These are phyloP conservation scores for Drosophila grimshawi DNA, from an alignment of 1,140 invertebrate genomes.

Conservation along the genomic window DNA sequence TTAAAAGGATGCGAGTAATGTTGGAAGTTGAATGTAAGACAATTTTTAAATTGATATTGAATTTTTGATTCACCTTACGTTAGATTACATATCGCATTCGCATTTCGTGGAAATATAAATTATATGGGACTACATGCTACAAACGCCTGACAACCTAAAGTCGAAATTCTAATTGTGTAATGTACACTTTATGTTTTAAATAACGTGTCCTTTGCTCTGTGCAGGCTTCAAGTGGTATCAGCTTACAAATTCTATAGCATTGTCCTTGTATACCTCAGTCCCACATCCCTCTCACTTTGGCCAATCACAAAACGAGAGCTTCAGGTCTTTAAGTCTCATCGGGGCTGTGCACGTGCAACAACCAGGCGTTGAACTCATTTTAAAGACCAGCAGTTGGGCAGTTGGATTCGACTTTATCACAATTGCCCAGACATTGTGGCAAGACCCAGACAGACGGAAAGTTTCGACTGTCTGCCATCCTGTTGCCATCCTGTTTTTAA, in stretches of 20 bases:
- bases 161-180: slow-evolving; percentile 58
- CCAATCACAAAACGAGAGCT: slow-evolving; percentile 1
- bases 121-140: background rate
- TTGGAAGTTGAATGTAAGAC: background rate
- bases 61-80: too few relatives aligned
- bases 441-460: slow-evolving; percentile 11
- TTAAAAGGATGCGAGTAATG: background rate
- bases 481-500: slow-evolving; percentile 8
- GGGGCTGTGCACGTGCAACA: slow-evolving; percentile 48
- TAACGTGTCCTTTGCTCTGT: slow-evolving; percentile 22
- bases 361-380: slow-evolving; percentile 55
- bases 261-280: background rate
- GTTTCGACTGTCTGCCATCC: slow-evolving; percentile 24
- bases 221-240: slow-evolving; percentile 21
- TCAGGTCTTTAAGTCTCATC: slow-evolving; percentile 33
- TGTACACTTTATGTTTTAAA: slow-evolving; percentile 51
- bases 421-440: slow-evolving; percentile 35
- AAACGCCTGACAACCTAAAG: background rate
- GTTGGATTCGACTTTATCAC: slow-evolving; percentile 24
- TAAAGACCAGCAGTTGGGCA: slow-evolving; percentile 22
- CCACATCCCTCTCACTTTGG: slow-evolving; percentile 3
- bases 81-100: background rate
- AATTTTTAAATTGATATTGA: background rate
- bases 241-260: slow-evolving; percentile 27
- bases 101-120: background rate